A percentile compares a stretch with the other conserved stretches of the same genome.
phyloP scores from a whole-genome alignment of 1,140 invertebrate species.

The Monomorium pharaonis region DNA sequence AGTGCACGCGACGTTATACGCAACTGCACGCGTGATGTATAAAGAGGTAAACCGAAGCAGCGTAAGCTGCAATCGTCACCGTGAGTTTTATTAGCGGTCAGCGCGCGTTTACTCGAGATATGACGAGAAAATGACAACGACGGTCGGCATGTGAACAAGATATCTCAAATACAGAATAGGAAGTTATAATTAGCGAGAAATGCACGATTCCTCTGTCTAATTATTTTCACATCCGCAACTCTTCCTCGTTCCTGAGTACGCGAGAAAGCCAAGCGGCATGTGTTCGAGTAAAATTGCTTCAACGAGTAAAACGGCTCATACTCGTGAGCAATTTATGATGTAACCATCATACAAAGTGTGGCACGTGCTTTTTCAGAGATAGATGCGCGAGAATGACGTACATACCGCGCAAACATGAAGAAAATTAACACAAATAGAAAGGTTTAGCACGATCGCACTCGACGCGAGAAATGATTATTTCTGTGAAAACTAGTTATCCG shows the following conservation, averaged over 20 bases:
- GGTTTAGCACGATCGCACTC: neutral
- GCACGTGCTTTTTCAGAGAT: constrained; percentile 44
- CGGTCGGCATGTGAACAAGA: neutral
- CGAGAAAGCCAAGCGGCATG: constrained; percentile 45
- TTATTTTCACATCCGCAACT: constrained; percentile 47
- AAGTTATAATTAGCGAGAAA: neutral
- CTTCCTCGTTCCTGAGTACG: constrained; percentile 11
- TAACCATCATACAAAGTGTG: constrained; percentile 38
- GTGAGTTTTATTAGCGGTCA: constrained; percentile 31
- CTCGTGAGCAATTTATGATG: constrained; percentile 40
- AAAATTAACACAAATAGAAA: constrained; percentile 33
- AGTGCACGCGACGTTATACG: constrained; percentile 60
- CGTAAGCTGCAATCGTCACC: neutral
- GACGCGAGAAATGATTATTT: neutral
- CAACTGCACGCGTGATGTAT: neutral
- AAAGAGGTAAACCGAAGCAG: neutral
- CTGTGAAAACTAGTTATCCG: neutral
- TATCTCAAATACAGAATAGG: neutral
- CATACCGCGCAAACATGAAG: neutral
- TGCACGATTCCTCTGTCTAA: constrained; percentile 53
- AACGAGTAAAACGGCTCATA: constrained; percentile 18
- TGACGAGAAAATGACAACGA: neutral
- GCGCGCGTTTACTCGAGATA: neutral
- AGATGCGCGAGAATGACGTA: neutral
- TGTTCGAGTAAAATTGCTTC: constrained; percentile 56